Conservation (phyloP, 2,888 invertebrate genomes). For the Standfussiana lucernea region DNA sequence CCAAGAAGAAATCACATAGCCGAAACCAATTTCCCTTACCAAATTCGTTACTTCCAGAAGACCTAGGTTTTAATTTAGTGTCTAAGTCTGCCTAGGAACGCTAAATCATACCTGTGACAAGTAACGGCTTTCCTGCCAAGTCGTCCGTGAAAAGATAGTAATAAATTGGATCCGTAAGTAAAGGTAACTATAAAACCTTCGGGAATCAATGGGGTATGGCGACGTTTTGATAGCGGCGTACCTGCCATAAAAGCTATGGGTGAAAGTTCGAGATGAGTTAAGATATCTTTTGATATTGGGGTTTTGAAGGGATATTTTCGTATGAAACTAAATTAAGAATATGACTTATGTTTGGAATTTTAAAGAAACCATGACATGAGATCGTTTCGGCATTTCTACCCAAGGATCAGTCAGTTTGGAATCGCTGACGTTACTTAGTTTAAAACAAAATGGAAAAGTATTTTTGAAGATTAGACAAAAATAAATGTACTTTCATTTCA, state of each 20-base stretch:
- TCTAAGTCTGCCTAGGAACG: constrained; percentile 77
- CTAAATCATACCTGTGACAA: constrained; percentile 86
- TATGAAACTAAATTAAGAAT: neutral
- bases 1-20: constrained; percentile 26
- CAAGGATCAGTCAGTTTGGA: neutral
- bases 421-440: neutral
- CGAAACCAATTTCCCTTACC: constrained; percentile 56
- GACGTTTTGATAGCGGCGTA: constrained; percentile 54
- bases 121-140: constrained; percentile 75
- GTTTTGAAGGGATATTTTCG: neutral
- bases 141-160: constrained; percentile 83
- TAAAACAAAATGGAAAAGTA: neutral
- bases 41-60: constrained; percentile 58
- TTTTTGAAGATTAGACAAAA: neutral
- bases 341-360: neutral
- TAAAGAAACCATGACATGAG: neutral
- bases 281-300: constrained; percentile 9
- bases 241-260: constrained; percentile 56
- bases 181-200: constrained; percentile 74
- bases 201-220: constrained; percentile 77
- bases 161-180: constrained; percentile 77
- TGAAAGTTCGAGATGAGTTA: constrained; percentile 37
- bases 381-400: neutral
- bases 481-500: neutral
- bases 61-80: constrained; percentile 80